These are phyloP conservation scores for Lysandra coridon DNA, from an alignment of 2,888 invertebrate genomes.

Conservation along the genomic window DNA sequence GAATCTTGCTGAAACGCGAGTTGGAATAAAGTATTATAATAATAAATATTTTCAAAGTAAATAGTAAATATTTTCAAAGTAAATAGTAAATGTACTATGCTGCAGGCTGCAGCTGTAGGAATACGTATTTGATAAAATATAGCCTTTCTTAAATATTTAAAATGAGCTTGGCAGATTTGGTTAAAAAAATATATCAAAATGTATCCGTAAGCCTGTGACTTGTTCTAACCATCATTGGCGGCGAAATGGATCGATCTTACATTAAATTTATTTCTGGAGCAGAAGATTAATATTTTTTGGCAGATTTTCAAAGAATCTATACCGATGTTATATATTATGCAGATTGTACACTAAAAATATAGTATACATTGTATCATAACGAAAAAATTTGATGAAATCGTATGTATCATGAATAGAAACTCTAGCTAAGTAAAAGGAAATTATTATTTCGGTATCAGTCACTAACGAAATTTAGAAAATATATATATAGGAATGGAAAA, in stretches of 20 bases:
- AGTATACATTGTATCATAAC: constrained; percentile 16
- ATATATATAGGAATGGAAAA: too few species aligned
- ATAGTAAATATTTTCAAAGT: too few species aligned
- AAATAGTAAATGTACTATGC: too few species aligned
- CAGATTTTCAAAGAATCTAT: constrained; percentile 63
- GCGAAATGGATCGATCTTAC: constrained; percentile 64
- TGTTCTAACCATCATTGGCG: constrained; percentile 47
- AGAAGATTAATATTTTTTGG: constrained; percentile 76
- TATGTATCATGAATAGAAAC: not conserved
- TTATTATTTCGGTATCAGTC: not conserved
- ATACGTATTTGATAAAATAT: too few species aligned
- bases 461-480: too few species aligned
- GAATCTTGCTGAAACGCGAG: too few species aligned
- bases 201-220: constrained; percentile 36
- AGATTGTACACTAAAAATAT: constrained; percentile 31
- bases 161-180: too few species aligned
- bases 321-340: constrained; percentile 38
- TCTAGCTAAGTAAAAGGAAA: not conserved
- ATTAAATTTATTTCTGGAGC: constrained; percentile 71
- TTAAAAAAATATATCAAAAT: constrained; percentile 14
- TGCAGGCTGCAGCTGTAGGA: too few species aligned
- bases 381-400: constrained; percentile 21
- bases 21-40: too few species aligned
- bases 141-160: too few species aligned
- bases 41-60: too few species aligned